Evolutionary conservation across 2,888 invertebrate species (phyloP).

Genomic region (Dryobotodes eremita): DNA sequence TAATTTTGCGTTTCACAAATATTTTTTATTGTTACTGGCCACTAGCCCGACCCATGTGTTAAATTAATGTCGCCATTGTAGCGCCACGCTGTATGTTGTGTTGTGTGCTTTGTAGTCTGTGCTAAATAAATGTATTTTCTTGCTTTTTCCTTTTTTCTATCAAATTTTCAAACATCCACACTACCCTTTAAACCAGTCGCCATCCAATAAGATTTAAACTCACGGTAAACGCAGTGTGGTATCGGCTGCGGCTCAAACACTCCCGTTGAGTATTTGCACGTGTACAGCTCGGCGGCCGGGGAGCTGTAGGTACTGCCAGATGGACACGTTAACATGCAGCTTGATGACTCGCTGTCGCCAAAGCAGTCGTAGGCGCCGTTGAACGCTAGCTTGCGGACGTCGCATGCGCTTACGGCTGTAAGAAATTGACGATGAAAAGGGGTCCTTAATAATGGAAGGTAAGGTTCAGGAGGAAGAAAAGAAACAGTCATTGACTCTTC

Average conservation of each 20-base stretch:
- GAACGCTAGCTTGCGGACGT: slow-evolving; percentile 92
- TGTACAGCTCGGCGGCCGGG: slow-evolving; percentile 91
- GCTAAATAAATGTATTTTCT: too few relatives aligned
- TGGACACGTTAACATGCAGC: slow-evolving; percentile 93
- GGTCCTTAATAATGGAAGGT: too few relatives aligned
- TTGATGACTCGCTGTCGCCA: slow-evolving; percentile 91
- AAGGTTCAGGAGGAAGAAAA: too few relatives aligned
- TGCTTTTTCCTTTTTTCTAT: too few relatives aligned
- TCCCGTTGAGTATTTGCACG: slow-evolving; percentile 92
- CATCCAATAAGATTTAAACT: slow-evolving; percentile 64
- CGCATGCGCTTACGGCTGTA: slow-evolving; percentile 91
- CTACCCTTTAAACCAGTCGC: not conserved
- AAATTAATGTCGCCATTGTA: too few relatives aligned
- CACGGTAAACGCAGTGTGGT: slow-evolving; percentile 93
- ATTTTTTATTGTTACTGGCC: too few relatives aligned
- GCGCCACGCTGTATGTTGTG: too few relatives aligned
- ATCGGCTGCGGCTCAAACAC: slow-evolving; percentile 92
- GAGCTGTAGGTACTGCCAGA: slow-evolving; percentile 91
- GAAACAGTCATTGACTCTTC: too few relatives aligned
- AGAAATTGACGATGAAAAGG: not conserved
- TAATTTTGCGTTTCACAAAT: too few relatives aligned
- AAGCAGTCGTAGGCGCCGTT: slow-evolving; percentile 95
- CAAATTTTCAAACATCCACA: not conserved
- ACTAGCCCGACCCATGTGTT: too few relatives aligned
- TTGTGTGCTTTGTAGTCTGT: too few relatives aligned